Evolutionary conservation across 2,797 vertebrate species (phyloP), one percentile per base, ranked within the genome.

Genomic region (Chrosomus eos): DNA sequence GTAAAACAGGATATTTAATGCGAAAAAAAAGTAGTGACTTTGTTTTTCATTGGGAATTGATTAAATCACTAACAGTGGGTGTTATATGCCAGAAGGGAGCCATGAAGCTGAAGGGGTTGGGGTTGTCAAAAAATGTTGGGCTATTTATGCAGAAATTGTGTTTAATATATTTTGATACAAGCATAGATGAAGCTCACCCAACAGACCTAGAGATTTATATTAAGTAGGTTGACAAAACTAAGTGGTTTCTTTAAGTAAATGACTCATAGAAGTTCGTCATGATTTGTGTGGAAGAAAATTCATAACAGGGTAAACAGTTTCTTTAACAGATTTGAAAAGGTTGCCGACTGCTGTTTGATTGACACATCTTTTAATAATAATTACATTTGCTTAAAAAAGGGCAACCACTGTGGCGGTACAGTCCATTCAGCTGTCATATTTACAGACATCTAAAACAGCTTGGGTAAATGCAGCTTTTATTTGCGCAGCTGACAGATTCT

Each of bases 281-380:
- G 70, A 43, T 13, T 73, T 31, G 3, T 74, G 43, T 51, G 45
- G 48, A 51, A 51, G 9, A 62, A 74, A 82, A 64, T 26, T 71
- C 19, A 45, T 81, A 45, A 72, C 4, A 45, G 26, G 26, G 26
- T 45, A 71, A 81, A 71, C 33, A 11, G 26, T 75, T 66, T 51
- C 28, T 38, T 75, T 16, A 75, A 83, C 58, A 28, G 68, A 58
- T 36, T 31, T 28, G 43, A 74, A 66, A 82, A 82, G 23, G 71
- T 83, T 26, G 9, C 19, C n/a, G 6, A 28, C 81, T 51, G 60
- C 31, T 28, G 40, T 74, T 66, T 75, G 43, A 75, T 21, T 51
- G 43, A 75, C 71, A 66, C 66, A 75, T 83, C 40, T 64, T 74
- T 48, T 13, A 36, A 74, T 75, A 83, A 75, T 38, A 83, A 75